Evolutionary conservation across 2,888 invertebrate species (phyloP).

Genomic region (Brachyopa scutellaris): DNA sequence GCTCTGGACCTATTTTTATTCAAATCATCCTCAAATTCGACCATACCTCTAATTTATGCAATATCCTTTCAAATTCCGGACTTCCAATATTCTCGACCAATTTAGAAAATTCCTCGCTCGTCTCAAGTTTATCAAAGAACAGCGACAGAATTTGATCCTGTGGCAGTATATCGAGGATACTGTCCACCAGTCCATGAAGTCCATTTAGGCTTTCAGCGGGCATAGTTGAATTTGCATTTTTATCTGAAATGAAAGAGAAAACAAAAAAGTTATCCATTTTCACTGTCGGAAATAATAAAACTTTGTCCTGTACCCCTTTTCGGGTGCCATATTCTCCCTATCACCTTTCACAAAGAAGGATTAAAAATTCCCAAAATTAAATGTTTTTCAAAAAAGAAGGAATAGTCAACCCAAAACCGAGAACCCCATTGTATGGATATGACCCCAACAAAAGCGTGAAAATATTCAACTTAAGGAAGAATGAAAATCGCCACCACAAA

Average conservation of each 20-base stretch:
- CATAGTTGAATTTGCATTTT: conserved; percentile 67
- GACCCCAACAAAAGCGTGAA: conserved; percentile 46
- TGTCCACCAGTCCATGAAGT: conserved; percentile 80
- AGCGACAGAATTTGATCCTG: conserved; percentile 80
- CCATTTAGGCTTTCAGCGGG: conserved; percentile 76
- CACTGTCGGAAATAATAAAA: conserved; percentile 25
- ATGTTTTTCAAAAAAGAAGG: conserved; percentile 58
- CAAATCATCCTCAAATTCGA: no score
- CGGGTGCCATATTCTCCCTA: no score
- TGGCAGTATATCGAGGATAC: conserved; percentile 79
- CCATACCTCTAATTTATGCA: conserved; percentile 80
- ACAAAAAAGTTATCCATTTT: conserved; percentile 34
- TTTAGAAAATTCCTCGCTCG: conserved; percentile 78
- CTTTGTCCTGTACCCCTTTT: no score
- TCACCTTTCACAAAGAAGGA: conserved; percentile 45
- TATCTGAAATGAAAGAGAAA: conserved; percentile 45
- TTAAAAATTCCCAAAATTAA: conserved; percentile 67
- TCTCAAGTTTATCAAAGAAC: conserved; percentile 80
- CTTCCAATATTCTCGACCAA: conserved; percentile 79
- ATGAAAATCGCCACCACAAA: conserved; percentile 30
- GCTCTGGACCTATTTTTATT: no score
- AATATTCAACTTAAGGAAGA: conserved; percentile 17
- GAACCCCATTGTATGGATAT: conserved; percentile 9
- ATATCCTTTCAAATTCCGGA: conserved; percentile 77
- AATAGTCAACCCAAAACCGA: conserved; percentile 20